phyloP scores from a whole-genome alignment of 2,113 vertebrate genomes.

The Upupa epops region DNA sequence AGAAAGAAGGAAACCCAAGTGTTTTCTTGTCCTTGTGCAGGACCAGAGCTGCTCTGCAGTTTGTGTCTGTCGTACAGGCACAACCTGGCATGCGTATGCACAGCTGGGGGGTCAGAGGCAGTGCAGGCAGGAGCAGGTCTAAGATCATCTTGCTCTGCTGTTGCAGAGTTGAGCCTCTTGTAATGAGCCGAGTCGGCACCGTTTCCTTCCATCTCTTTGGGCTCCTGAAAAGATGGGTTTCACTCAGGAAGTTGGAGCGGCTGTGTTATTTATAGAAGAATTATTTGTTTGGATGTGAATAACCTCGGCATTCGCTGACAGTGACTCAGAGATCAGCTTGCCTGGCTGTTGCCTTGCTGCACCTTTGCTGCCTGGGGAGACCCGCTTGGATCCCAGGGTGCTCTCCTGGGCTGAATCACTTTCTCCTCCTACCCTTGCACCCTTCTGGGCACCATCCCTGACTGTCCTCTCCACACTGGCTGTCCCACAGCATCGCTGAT shows the following conservation, averaged over 20 bases:
- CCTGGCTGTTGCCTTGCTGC: neutral
- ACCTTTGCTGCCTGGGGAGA: neutral
- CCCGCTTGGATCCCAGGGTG: neutral
- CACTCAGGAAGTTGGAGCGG: neutral
- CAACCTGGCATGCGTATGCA: rapidly evolving
- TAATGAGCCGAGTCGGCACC: neutral
- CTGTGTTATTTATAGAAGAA: conserved; percentile 52
- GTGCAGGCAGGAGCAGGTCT: rapidly evolving
- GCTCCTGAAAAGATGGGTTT: conserved; percentile 26
- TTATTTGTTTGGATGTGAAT: conserved; percentile 49
- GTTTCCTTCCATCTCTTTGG: conserved; percentile 11
- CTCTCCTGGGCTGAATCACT: neutral
- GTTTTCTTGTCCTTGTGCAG: neutral
- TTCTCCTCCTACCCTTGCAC: neutral
- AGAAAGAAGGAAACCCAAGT: neutral
- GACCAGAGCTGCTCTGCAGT: neutral
- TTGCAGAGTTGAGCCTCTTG: neutral
- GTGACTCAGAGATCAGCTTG: neutral
- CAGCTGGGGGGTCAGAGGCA: rapidly evolving
- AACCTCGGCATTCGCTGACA: conserved; percentile 16
- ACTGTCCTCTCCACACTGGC: rapidly evolving
- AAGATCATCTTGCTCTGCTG: rapidly evolving
- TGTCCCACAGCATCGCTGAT: neutral
- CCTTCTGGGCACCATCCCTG: neutral
- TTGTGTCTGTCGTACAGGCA: rapidly evolving